phyloP scores from a whole-genome alignment of 1,140 invertebrate genomes.

The Caenorhabditis inopinata region DNA sequence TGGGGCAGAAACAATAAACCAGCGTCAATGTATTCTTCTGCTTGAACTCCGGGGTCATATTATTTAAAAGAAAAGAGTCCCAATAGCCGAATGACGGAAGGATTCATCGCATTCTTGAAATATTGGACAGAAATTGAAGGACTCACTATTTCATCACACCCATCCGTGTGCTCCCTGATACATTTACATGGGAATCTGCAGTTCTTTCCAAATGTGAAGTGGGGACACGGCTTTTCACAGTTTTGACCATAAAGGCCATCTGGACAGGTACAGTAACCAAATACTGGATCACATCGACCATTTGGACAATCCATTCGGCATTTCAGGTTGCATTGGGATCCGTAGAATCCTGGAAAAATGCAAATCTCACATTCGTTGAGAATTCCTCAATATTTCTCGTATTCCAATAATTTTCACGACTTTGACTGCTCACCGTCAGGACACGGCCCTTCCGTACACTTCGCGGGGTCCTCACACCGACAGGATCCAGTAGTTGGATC shows the following conservation, averaged over 20 bases:
- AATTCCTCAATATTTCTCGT: background rate
- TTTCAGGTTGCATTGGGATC: slow-evolving; percentile 54
- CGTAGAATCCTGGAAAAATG: slow-evolving; percentile 54
- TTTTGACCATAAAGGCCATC: slow-evolving; percentile 79
- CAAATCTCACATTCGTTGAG: background rate
- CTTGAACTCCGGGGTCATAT: no score
- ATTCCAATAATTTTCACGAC: no score
- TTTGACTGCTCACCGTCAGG: background rate
- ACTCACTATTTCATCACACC: slow-evolving; percentile 72
- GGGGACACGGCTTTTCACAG: slow-evolving; percentile 72
- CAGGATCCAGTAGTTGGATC: slow-evolving; percentile 8
- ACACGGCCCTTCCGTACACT: slow-evolving; percentile 23
- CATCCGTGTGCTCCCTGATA: slow-evolving; percentile 49
- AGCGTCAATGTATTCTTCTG: no score
- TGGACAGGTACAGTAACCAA: slow-evolving; percentile 82
- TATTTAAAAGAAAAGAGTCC: no score
- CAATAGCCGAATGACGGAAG: no score
- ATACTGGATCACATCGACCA: slow-evolving; percentile 78
- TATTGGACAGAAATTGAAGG: background rate
- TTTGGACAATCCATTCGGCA: slow-evolving; percentile 59
- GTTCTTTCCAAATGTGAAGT: slow-evolving; percentile 57
- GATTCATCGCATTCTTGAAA: no score
- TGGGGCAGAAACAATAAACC: no score
- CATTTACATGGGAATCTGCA: slow-evolving; percentile 58
- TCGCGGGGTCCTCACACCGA: background rate